Evolutionary conservation across 2,888 invertebrate species (phyloP).

Genomic region (Gastracanthus pulcherrimus): DNA sequence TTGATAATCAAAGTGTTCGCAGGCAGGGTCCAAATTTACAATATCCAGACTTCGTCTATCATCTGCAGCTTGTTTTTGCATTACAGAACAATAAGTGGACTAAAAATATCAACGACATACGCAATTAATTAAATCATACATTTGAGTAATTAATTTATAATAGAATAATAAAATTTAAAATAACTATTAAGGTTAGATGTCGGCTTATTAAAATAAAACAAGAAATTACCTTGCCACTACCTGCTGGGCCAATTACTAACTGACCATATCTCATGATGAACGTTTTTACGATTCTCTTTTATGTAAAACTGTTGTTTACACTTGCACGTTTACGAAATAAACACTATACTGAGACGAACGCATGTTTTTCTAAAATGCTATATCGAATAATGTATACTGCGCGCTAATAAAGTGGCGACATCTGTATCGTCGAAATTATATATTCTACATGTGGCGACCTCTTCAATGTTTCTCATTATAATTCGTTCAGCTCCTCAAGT

Average conservation of each 20-base stretch:
- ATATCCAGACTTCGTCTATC: conserved; percentile 88
- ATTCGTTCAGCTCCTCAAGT: background rate
- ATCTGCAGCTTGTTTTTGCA: conserved; percentile 91
- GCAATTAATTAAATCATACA: conserved; percentile 31
- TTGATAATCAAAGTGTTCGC: conserved; percentile 96
- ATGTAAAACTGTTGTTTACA: background rate
- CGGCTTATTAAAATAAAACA: background rate
- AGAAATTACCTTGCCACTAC: conserved; percentile 92
- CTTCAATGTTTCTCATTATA: background rate
- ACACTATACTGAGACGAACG: background rate
- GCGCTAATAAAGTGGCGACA: background rate
- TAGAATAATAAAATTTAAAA: conserved; percentile 1
- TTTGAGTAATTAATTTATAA: background rate
- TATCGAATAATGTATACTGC: too few relatives aligned
- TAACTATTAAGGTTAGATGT: background rate
- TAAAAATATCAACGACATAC: conserved; percentile 73
- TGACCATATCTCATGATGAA: conserved; percentile 93
- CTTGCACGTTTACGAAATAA: background rate
- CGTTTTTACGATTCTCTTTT: background rate
- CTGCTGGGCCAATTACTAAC: conserved; percentile 97
- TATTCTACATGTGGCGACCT: background rate
- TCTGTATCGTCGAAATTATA: background rate
- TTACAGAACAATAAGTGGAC: conserved; percentile 95
- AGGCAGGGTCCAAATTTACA: conserved; percentile 98
- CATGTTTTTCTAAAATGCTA: background rate